phyloP scores from a whole-genome alignment of 2,797 vertebrate species.

The Eulemur mongoz region DNA sequence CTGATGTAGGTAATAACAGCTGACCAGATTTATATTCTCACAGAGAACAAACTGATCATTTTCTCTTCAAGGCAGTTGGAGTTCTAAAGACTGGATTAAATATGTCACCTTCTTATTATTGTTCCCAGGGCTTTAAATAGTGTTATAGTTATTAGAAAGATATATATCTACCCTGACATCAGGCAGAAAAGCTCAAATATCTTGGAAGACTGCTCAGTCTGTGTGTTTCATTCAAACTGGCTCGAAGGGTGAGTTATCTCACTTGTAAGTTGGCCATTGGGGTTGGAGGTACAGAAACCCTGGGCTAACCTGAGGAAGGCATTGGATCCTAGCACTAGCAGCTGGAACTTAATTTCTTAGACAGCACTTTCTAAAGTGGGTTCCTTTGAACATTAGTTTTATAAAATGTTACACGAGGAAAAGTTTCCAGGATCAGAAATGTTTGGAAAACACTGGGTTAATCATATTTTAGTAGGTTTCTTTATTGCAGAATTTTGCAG shows the following conservation, averaged over 20 bases:
- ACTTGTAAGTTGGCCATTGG: neutral
- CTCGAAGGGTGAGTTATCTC: neutral
- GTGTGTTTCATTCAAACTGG: neutral
- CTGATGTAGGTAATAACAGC: neutral
- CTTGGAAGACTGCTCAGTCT: neutral
- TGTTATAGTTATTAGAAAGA: neutral
- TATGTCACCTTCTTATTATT: neutral
- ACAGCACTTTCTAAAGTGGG: neutral
- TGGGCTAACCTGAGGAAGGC: neutral
- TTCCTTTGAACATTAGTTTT: neutral
- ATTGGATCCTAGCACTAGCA: neutral
- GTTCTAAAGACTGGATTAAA: neutral
- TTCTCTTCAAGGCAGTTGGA: neutral
- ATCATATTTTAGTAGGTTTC: neutral
- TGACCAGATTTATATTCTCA: neutral
- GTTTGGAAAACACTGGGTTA: neutral
- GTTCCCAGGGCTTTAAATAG: neutral
- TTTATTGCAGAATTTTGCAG: neutral
- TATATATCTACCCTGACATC: neutral
- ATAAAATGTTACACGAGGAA: neutral
- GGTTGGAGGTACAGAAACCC: neutral
- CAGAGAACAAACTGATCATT: neutral
- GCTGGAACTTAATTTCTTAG: neutral
- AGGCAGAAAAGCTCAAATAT: neutral
- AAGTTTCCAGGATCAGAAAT: neutral